Conservation (phyloP, 2,888 invertebrate species). For the Drosophila gaucha region DNA sequence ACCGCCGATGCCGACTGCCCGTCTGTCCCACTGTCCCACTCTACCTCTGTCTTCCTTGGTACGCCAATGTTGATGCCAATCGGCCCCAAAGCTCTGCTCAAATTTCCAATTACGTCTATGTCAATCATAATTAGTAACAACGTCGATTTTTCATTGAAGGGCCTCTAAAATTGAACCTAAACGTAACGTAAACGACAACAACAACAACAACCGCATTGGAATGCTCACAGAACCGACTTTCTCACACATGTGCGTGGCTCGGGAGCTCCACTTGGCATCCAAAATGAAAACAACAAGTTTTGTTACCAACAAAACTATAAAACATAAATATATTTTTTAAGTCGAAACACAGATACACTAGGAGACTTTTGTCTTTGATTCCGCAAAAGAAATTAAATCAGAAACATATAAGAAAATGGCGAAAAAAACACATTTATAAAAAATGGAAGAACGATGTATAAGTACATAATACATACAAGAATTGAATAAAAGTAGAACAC, state of each 20-base stretch:
- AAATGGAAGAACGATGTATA: too few relatives aligned
- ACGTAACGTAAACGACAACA: conserved; percentile 60
- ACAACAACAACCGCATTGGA: conserved; percentile 22
- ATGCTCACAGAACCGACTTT: conserved; percentile 58
- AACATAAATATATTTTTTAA: background rate
- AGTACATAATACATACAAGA: too few relatives aligned
- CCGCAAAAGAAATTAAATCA: background rate
- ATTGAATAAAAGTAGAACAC: too few relatives aligned
- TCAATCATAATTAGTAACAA: conserved; percentile 84
- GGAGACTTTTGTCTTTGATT: too few relatives aligned
- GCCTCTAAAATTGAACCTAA: conserved; percentile 61
- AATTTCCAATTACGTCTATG: conserved; percentile 82
- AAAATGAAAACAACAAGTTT: conserved; percentile 38
- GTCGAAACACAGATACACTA: conserved; percentile 26
- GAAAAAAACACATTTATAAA: too few relatives aligned
- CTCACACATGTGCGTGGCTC: conserved; percentile 74
- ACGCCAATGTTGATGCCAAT: conserved; percentile 37
- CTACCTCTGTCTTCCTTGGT: background rate
- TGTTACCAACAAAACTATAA: conserved; percentile 21
- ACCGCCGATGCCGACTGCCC: conserved; percentile 61
- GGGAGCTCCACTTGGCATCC: conserved; percentile 62
- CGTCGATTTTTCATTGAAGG: conserved; percentile 81
- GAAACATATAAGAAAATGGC: too few relatives aligned
- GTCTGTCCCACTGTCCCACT: conserved; percentile 1
- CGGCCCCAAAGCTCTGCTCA: conserved; percentile 68